Evolutionary conservation across 2,113 vertebrate genomes (phyloP).

Genomic region (Chauna torquata): DNA sequence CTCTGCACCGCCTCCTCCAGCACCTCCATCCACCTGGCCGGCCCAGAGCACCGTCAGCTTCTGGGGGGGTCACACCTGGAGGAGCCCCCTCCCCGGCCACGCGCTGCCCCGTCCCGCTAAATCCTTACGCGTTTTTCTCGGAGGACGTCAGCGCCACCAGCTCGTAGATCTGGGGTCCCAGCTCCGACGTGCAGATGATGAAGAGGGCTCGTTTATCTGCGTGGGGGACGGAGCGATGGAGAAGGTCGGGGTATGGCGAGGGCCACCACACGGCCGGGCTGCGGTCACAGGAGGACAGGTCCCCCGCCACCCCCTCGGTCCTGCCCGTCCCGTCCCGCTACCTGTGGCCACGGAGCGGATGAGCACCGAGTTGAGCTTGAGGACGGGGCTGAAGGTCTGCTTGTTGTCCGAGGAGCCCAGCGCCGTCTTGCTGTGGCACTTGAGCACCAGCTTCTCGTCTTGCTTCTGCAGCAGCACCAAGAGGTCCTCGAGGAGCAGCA

Average conservation of each 20-base stretch:
- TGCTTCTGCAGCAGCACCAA: slow-evolving; percentile 89
- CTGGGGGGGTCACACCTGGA: background rate
- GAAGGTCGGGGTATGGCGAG: background rate
- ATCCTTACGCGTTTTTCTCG: slow-evolving; percentile 89
- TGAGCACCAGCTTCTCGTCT: slow-evolving; percentile 88
- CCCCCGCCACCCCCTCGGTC: background rate
- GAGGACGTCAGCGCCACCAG: slow-evolving; percentile 85
- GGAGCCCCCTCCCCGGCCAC: background rate
- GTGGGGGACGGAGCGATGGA: background rate
- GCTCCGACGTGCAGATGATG: slow-evolving; percentile 91
- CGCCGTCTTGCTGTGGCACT: slow-evolving; percentile 77
- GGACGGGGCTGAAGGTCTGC: slow-evolving; percentile 87
- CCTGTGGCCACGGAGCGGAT: slow-evolving; percentile 90
- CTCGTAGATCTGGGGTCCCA: slow-evolving; percentile 91
- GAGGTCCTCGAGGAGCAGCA: slow-evolving; percentile 90
- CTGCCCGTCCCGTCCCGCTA: background rate
- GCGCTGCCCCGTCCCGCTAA: accelerated
- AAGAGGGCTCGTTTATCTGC: slow-evolving; percentile 93
- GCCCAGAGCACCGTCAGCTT: background rate
- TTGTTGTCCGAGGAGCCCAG: slow-evolving; percentile 82
- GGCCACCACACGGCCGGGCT: background rate
- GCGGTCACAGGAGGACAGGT: no score
- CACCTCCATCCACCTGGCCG: slow-evolving; percentile 78
- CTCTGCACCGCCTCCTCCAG: slow-evolving; percentile 71
- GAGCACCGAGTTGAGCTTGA: slow-evolving; percentile 88